Evolutionary conservation across 1,140 invertebrate species (phyloP), one percentile per base, ranked within the genome.

Genomic region (Parasteatoda tepidariorum): DNA sequence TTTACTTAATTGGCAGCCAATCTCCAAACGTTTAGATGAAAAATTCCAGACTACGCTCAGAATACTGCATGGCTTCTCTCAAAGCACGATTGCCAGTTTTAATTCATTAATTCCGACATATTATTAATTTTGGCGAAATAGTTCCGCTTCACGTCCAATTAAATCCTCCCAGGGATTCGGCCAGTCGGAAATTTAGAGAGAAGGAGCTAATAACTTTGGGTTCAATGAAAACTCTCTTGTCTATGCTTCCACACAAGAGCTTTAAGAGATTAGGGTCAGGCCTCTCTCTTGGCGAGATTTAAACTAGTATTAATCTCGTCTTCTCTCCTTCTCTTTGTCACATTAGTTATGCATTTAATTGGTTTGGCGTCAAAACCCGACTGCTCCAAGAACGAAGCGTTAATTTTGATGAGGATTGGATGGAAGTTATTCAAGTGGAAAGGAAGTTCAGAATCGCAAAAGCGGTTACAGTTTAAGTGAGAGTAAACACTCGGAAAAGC

Each of bases 311-410:
- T 70, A 70, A 70, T 70, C 34, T 54, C 67, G 67, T 48, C 54
- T 26, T 26, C 38, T n/a, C n/a, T n/a, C n/a, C 13, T 55, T 41
- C 24, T 26, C 41, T 41, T 70, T 70, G 67, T 41, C 67, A 41
- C 38, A 70, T 70, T 70, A 70, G 38, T 70, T 70, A 70, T 70
- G 67, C 67, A 48, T 48, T 54, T 70, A 70, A 70, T 70, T 70
- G 67, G 67, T 70, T 70, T 54, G 11, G 41, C 24, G 22, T n/a
- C 48, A 41, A 70, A 70, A 70, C 54, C 38, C 38, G 15, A 41
- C 38, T 41, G 26, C 13, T 18, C 13, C n/a, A n/a, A n/a, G n/a
- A n/a, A n/a, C n/a, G n/a, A n/a, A n/a, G n/a, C n/a, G n/a, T n/a
- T n/a, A n/a, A n/a, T n/a, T n/a, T n/a, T n/a, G n/a, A n/a, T n/a